A percentile compares a stretch with the other conserved stretches of the same genome.
These are phyloP conservation scores for Spheniscus mendiculus DNA, from an alignment of 2,113 vertebrate genomes.

Conservation along the genomic window DNA sequence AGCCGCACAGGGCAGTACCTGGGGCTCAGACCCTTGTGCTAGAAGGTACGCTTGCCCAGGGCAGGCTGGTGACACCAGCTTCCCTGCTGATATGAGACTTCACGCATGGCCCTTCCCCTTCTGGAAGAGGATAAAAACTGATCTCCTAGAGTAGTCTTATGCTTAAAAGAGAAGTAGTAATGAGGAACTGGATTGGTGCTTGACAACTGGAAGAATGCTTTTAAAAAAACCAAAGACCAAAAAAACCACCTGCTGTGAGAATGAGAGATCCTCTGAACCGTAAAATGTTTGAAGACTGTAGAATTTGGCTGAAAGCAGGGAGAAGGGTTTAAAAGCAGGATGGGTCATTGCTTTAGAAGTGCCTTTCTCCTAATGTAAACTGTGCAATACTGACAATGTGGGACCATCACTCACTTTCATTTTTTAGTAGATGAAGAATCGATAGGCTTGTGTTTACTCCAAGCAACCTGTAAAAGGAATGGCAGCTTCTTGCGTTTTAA, in stretches of 20 bases:
- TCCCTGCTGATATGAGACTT: not conserved
- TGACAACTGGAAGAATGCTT: not conserved
- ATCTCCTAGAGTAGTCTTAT: not conserved
- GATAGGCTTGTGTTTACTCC: not conserved
- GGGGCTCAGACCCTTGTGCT: not conserved
- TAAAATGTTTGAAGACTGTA: not conserved
- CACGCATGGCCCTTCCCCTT: not conserved
- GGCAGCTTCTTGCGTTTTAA: not conserved
- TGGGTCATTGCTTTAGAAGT: not conserved
- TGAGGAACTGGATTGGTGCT: not conserved
- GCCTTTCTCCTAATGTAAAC: not conserved
- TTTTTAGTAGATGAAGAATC: not conserved
- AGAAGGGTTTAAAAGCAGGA: not conserved
- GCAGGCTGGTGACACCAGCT: not conserved
- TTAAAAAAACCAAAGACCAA: not conserved
- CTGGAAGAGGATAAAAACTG: not conserved
- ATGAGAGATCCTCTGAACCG: not conserved
- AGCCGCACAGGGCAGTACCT: not conserved
- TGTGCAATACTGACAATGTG: fast-evolving
- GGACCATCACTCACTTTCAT: fast-evolving
- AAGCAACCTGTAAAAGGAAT: not conserved
- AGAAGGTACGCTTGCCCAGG: not conserved
- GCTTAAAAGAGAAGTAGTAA: not conserved
- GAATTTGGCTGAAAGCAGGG: not conserved
- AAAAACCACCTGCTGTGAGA: not conserved